Percentiles rank a stretch among this genome's conserved stretches.
Conservation (phyloP, 2,797 vertebrate species). For the Crenuchus spilurus region DNA sequence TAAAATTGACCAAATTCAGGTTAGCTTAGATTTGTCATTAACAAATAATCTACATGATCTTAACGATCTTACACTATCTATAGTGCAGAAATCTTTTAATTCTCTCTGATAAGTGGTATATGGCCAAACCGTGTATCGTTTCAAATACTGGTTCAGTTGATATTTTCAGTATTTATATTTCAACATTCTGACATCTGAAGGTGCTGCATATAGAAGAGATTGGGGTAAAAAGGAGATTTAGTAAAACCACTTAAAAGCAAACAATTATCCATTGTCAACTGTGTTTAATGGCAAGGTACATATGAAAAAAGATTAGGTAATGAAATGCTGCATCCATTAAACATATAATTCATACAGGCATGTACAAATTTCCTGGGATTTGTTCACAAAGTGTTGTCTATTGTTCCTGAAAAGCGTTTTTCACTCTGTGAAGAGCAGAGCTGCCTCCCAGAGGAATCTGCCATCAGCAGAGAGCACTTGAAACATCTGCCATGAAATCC, state of each 20-base stretch:
- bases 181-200: too few relatives aligned
- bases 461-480: slow-evolving; percentile 22
- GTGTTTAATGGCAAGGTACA: background rate
- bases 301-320: background rate
- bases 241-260: background rate
- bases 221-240: too few relatives aligned
- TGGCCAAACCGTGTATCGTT: too few relatives aligned
- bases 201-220: too few relatives aligned
- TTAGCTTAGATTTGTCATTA: too few relatives aligned
- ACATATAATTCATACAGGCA: background rate
- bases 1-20: too few relatives aligned
- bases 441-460: slow-evolving; percentile 4
- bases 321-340: background rate
- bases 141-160: too few relatives aligned
- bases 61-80: too few relatives aligned
- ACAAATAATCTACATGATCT: too few relatives aligned
- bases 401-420: slow-evolving; percentile 21
- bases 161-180: too few relatives aligned
- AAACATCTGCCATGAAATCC: slow-evolving; percentile 29
- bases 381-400: slow-evolving; percentile 10
- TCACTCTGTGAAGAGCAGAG: background rate
- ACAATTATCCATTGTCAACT: background rate
- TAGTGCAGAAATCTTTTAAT: too few relatives aligned
- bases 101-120: too few relatives aligned
- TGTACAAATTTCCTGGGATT: background rate